A percentile compares a stretch with the other conserved stretches of the same genome.
These are phyloP conservation scores for Disparrhopalites patrizii DNA, from an alignment of 2,888 invertebrate genomes.

Conservation along the genomic window DNA sequence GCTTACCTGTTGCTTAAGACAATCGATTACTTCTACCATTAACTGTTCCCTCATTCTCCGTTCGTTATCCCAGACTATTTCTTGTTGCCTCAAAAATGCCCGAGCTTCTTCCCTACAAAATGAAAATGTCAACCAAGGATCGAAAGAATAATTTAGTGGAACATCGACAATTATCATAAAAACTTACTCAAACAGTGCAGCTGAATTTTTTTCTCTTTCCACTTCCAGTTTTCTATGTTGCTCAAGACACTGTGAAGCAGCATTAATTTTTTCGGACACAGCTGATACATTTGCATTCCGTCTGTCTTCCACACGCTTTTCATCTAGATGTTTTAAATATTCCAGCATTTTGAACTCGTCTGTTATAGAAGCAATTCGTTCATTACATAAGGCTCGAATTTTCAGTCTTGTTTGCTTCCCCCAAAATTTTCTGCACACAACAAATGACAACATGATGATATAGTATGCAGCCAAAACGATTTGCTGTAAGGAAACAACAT, in stretches of 20 bases:
- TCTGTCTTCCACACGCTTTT: conserved; percentile 1
- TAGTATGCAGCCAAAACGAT: not conserved
- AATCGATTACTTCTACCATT: conserved; percentile 19
- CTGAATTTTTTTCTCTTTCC: conserved; percentile 18
- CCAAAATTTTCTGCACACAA: conserved; percentile 22
- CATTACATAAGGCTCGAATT: conserved; percentile 22
- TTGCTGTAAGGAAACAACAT: too few relatives aligned
- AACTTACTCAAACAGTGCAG: conserved; percentile 26
- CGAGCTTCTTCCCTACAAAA: conserved; percentile 23
- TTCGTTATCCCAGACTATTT: conserved; percentile 23
- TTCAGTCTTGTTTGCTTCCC: conserved; percentile 25
- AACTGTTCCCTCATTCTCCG: conserved; percentile 19
- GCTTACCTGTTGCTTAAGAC: conserved; percentile 23
- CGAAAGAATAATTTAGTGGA: not conserved
- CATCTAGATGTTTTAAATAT: conserved; percentile 23
- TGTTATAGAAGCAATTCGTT: conserved; percentile 18
- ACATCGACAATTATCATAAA: not conserved
- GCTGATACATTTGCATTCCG: not conserved
- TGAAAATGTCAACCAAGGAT: not conserved
- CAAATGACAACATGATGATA: not conserved
- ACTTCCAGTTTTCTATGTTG: conserved; percentile 19
- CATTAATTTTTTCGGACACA: conserved; percentile 12
- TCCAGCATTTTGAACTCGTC: conserved; percentile 21
- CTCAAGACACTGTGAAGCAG: conserved; percentile 14
- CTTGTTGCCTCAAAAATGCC: conserved; percentile 21